Base-by-base conservation (phyloP, 2,797 vertebrate species). In the Arrhamphus sclerolepis region DNA sequence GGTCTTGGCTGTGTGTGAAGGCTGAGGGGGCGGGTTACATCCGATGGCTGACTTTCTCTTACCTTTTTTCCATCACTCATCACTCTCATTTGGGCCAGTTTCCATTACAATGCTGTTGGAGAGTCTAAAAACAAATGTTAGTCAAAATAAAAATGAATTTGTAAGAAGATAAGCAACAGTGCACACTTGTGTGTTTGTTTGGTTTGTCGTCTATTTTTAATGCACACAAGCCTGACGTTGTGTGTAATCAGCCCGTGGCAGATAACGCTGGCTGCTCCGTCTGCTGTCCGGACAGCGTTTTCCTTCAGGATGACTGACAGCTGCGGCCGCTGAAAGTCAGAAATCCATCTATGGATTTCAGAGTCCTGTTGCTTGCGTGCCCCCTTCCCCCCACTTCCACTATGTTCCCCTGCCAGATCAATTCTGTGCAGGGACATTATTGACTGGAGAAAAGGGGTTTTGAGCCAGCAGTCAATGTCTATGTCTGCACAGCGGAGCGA, bases 381-480 rank as follows among this genome's bases (percentile, higher is more conserved):
- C 64, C 21, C 66, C 48, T 58, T 9, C 60, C 46, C 64, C 77
- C 75, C 63, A 29, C 72, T 70, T 79, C 72, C 72, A 50, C 66
- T 72, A 72, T 57, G 60, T 71, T 55, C 52, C 43, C 62, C 54
- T 81, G 68, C 87, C 73, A 75, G 84, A 92, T 93, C 91, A 91
- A 93, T 93, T 87, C 54, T 40, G 52, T 74, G 87, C 81, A 75
- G 80, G 82, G 78, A 72, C 77, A 74, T 73, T 89, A 92, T 92
- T 91, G 88, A 92, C 91, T 86, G 78, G 86, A 85, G 85, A 89
- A 88, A 81, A 87, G 83, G 83, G 76, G 55, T 63, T 82, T 84
- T 83, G 82, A 90, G 85, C 79, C 77, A 65, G 58, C 75, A 88
- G 86, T 92, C 87, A 88, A 91, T 92, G 78, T 80, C 74, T 82